phyloP scores from a whole-genome alignment of 2,888 invertebrate genomes.

The Hylaea fasciaria region DNA sequence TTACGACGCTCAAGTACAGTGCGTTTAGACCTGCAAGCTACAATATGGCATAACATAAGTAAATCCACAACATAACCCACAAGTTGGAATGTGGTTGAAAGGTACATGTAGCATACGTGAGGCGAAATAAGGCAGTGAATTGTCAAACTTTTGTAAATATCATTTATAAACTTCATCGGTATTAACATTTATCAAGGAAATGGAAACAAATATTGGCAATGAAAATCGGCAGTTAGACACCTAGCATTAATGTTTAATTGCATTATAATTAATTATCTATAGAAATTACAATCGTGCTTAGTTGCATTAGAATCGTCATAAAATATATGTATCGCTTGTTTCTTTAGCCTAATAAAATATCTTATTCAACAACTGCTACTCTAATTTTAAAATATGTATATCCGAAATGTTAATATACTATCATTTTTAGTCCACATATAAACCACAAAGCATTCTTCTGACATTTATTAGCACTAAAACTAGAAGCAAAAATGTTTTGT shows the following conservation, averaged over 20 bases:
- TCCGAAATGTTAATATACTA: slow-evolving; percentile 1
- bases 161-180: neutral
- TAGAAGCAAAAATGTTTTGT: neutral
- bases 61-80: slow-evolving; percentile 43
- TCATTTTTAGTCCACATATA: slow-evolving; percentile 1
- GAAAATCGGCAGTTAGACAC: too few species aligned
- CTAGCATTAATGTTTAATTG: too few species aligned
- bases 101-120: slow-evolving; percentile 55
- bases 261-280: neutral
- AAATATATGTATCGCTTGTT: slow-evolving; percentile 1
- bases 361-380: slow-evolving; percentile 19
- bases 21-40: slow-evolving; percentile 4
- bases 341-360: slow-evolving; percentile 11
- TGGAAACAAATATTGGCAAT: too few species aligned
- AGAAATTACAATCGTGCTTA: slow-evolving; percentile 2
- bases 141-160: neutral
- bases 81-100: slow-evolving; percentile 64
- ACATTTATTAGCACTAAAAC: slow-evolving; percentile 1
- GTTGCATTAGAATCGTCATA: neutral
- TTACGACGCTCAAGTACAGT: neutral
- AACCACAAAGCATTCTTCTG: neutral
- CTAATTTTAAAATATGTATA: slow-evolving; percentile 15
- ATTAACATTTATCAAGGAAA: neutral
- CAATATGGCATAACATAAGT: slow-evolving; percentile 19
- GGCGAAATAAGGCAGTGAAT: slow-evolving; percentile 22